Conservation (phyloP, 2,797 vertebrate species). For the Otolemur crassicaudatus region DNA sequence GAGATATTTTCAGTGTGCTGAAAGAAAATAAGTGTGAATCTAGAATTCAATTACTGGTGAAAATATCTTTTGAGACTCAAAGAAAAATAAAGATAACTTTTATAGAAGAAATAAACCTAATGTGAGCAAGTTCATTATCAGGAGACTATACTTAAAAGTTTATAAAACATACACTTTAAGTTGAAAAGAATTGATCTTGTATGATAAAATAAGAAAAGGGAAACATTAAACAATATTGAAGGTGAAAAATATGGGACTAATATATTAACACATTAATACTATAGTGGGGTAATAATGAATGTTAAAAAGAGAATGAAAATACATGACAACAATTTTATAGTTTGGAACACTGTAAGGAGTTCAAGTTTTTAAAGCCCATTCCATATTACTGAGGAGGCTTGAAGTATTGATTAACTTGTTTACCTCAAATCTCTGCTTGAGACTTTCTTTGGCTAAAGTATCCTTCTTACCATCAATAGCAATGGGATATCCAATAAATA, state of each 20-base stretch:
- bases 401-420: background rate
- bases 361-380: background rate
- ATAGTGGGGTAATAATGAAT: background rate
- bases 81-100: background rate
- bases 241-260: background rate
- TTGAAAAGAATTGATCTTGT: background rate
- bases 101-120: background rate
- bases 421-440: background rate
- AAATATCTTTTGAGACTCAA: background rate
- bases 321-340: background rate
- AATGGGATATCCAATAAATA: background rate
- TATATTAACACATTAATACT: background rate
- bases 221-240: background rate
- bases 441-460: background rate
- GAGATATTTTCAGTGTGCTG: background rate
- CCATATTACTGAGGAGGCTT: background rate
- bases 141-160: background rate
- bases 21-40: background rate
- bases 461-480: background rate
- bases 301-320: background rate
- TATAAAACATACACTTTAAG: background rate
- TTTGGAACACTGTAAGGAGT: background rate
- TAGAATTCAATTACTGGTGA: background rate
- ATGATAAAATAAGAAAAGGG: background rate
- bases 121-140: background rate